Conservation (phyloP, 2,888 invertebrate genomes). For the Pardosa pseudoannulata region DNA sequence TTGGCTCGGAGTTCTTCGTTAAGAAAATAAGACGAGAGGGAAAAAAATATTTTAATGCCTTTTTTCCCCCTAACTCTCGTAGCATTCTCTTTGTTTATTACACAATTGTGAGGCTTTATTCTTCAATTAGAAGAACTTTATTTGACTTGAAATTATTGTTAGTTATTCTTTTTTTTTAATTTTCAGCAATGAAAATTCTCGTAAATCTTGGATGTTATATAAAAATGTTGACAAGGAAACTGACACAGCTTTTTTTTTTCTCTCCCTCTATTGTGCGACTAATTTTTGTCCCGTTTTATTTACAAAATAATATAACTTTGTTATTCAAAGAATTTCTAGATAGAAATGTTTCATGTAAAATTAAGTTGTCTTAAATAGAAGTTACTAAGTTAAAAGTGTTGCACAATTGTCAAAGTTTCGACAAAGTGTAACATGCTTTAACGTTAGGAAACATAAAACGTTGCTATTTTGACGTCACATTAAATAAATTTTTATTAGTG, state of each 20-base stretch:
- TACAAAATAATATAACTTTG: too few species aligned
- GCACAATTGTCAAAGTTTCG: too few species aligned
- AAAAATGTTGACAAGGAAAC: background rate
- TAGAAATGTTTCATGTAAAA: too few species aligned
- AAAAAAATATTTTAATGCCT: background rate
- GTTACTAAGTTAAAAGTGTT: too few species aligned
- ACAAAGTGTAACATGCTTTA: too few species aligned
- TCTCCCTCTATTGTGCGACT: too few species aligned
- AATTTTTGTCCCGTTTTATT: too few species aligned
- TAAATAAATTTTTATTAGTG: too few species aligned
- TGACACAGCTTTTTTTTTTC: background rate
- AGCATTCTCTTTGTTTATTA: background rate
- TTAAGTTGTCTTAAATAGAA: too few species aligned
- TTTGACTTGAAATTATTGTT: background rate
- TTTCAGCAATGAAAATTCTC: background rate
- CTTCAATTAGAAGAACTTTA: constrained; percentile 19
- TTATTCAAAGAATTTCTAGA: too few species aligned
- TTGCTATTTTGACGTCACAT: too few species aligned
- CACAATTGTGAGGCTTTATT: constrained; percentile 7
- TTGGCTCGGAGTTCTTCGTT: background rate
- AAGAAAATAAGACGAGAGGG: background rate
- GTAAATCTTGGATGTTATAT: background rate
- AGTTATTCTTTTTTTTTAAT: background rate
- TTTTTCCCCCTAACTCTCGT: background rate
- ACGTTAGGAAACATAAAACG: too few species aligned